These are phyloP conservation scores for Drosophila eugracilis DNA, from an alignment of 1,140 invertebrate genomes.

Conservation along the genomic window DNA sequence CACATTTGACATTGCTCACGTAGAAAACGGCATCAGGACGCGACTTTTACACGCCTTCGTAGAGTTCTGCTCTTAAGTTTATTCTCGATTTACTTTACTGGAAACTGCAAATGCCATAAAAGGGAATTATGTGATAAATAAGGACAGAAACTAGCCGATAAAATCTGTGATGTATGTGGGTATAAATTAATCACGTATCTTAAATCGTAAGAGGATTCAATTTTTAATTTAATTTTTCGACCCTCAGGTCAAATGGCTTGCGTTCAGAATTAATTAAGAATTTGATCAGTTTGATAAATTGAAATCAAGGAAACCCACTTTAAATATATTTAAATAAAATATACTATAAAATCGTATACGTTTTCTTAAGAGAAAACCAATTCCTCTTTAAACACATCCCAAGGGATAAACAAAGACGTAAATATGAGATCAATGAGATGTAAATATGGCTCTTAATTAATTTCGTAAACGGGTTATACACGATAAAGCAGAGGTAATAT, in stretches of 20 bases:
- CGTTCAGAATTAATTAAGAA: no score
- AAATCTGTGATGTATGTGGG: neutral
- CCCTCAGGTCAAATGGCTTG: no score
- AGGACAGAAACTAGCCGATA: neutral
- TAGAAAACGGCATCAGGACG: constrained; percentile 45
- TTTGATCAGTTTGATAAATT: no score
- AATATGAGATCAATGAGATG: neutral
- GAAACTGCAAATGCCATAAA: constrained; percentile 18
- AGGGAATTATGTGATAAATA: constrained; percentile 23
- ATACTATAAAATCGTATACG: no score
- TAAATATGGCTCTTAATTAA: constrained; percentile 3
- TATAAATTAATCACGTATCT: no score
- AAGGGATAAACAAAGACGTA: neutral
- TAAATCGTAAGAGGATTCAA: no score
- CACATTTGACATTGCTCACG: constrained; percentile 65
- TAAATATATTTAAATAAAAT: no score
- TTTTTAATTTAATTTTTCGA: no score
- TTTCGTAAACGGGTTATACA: neutral
- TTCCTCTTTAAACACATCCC: neutral
- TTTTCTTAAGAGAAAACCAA: neutral
- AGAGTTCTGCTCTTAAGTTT: constrained; percentile 55
- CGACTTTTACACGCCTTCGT: constrained; percentile 61
- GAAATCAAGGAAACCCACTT: no score
- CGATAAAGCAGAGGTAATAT: constrained; percentile 16
- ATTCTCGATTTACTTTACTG: constrained; percentile 16